Conservation (phyloP, 1,140 invertebrate species). For the Carposina sasakii region DNA sequence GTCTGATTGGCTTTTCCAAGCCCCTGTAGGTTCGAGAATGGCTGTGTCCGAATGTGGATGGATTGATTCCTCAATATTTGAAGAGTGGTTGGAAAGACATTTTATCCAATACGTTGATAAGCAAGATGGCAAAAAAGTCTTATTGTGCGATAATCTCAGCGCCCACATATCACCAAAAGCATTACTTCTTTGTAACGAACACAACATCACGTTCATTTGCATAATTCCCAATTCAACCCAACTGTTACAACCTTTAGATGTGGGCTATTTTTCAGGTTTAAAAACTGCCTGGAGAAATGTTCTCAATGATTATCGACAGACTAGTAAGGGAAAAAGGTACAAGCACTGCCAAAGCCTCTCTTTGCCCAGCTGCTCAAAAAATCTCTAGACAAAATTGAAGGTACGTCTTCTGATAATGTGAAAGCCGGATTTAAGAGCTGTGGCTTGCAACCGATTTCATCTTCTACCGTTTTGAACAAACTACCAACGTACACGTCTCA, state of each 20-base stretch:
- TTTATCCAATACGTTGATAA: slow-evolving; percentile 20
- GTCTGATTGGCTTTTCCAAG: slow-evolving; percentile 11
- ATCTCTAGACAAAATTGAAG: neutral
- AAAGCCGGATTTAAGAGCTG: neutral
- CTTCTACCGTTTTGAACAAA: neutral
- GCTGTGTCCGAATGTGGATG: slow-evolving; percentile 13
- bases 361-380: slow-evolving; percentile 6
- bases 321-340: slow-evolving; percentile 1
- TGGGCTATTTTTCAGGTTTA: slow-evolving; percentile 42
- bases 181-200: slow-evolving; percentile 25
- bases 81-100: slow-evolving; percentile 21
- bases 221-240: slow-evolving; percentile 53
- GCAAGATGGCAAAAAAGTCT: neutral
- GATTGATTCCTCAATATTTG: slow-evolving; percentile 20
- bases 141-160: slow-evolving; percentile 41
- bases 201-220: slow-evolving; percentile 12
- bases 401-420: neutral
- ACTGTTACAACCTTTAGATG: slow-evolving; percentile 54
- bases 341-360: slow-evolving; percentile 5
- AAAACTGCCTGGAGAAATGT: slow-evolving; percentile 45
- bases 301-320: slow-evolving; percentile 20
- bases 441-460: neutral
- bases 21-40: slow-evolving; percentile 7
- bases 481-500: neutral
- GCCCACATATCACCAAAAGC: slow-evolving; percentile 40